Conservation (phyloP, 2,113 vertebrate genomes). For the Lichenostomus cassidix region DNA sequence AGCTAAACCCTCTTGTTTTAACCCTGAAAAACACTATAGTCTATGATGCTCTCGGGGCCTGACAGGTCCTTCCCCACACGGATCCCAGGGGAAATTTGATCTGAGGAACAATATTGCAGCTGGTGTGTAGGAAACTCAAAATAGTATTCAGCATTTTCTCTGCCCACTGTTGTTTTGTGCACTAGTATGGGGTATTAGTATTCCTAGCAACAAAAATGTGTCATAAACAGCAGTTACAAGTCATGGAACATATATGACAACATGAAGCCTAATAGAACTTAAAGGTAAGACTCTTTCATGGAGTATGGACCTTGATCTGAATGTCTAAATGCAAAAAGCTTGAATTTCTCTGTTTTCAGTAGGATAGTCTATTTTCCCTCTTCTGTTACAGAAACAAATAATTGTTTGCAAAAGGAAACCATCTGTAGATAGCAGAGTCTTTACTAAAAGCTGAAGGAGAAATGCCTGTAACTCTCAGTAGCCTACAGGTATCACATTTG, state of each 20-base stretch:
- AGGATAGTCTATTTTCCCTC: background rate
- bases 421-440: background rate
- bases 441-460: background rate
- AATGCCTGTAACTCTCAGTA: background rate
- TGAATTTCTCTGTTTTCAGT: background rate
- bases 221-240: background rate
- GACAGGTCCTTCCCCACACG: background rate
- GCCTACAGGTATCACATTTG: background rate
- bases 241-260: background rate
- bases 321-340: background rate
- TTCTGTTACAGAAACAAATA: background rate
- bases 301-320: background rate
- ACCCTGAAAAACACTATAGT: background rate
- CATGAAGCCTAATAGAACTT: background rate
- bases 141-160: background rate
- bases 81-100: background rate
- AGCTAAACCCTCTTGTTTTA: background rate
- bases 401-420: background rate
- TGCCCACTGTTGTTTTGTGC: background rate
- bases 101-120: background rate
- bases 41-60: background rate
- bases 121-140: background rate
- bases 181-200: background rate
- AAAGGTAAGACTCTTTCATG: background rate
- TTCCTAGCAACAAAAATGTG: background rate